phyloP scores from a whole-genome alignment of 2,888 invertebrate genomes.

The Caenorhabditis angaria region DNA sequence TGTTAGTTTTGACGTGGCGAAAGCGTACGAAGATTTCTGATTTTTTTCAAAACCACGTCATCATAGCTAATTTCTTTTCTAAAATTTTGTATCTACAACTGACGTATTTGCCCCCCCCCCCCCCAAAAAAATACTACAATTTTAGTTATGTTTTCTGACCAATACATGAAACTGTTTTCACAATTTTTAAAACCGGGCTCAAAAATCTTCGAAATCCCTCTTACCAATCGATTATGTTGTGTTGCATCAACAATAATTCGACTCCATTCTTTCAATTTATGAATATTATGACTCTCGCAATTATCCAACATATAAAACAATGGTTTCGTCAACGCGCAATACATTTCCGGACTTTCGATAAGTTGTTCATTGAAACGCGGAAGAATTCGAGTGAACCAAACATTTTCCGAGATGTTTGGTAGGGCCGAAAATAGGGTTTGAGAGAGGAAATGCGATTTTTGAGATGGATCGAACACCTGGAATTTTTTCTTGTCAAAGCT shows the following conservation, averaged over 20 bases:
- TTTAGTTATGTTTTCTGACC: no score
- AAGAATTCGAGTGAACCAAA: constrained; percentile 70
- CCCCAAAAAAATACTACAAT: no score
- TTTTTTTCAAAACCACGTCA: no score
- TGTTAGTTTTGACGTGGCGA: no score
- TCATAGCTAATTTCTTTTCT: no score
- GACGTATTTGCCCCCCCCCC: no score
- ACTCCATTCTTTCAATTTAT: constrained; percentile 66
- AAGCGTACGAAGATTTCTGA: no score
- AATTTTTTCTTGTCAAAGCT: constrained; percentile 2
- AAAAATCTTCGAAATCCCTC: neutral
- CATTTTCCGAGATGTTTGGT: constrained; percentile 64
- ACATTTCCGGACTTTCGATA: constrained; percentile 56
- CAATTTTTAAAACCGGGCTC: no score
- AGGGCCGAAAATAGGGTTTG: constrained; percentile 75
- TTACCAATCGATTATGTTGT: constrained; percentile 47
- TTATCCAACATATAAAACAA: constrained; percentile 67
- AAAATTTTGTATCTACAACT: no score
- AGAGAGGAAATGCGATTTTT: constrained; percentile 89
- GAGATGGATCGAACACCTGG: constrained; percentile 83
- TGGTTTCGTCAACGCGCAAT: constrained; percentile 62
- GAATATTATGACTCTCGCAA: constrained; percentile 69
- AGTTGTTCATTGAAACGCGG: constrained; percentile 67
- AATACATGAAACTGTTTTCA: no score
- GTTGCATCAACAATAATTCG: constrained; percentile 60